Base-by-base conservation (phyloP, 2,113 vertebrate genomes). In the Notothenia rossii region DNA sequence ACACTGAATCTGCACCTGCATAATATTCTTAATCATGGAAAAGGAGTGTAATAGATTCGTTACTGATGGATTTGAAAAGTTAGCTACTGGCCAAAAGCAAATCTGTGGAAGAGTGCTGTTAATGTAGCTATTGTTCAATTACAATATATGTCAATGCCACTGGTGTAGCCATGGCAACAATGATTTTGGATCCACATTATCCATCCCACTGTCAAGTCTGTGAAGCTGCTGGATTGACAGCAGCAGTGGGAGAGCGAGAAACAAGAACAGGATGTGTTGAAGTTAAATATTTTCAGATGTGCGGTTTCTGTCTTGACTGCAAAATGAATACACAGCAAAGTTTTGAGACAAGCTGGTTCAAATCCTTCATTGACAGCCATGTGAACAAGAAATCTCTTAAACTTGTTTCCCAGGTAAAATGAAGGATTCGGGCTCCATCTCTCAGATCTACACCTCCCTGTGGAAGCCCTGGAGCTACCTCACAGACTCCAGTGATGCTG, bases 401-500 rank as follows among this genome's bases (percentile, higher is more conserved):
- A 49, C 51, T 70, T 79, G 69, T 88, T 84, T 82, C 65, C 12
- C 45, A 94, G 92, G 89, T 54, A 92, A 90, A 75, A 87, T 86
- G 72, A 82, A 87, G 85, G 58, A 83, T 25, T 78, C 84, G 1
- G 81, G 46, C 56, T 81, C 89, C 55, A 80, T 93, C 56, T 83
- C 87, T 71, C 88, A 89, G 88, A 94, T 95, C 83, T 90, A 92
- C 85, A 87, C 79, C 45, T 94, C 94, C 67, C 84, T 93, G 75
- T 93, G 94, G 94, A 94, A 91, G 77, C 94, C 94, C 78, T 91
- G 94, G 94, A 93, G 89, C 88, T 94, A 94, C 88, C 92, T 95
- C 49, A 81, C 91, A 25, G 89, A 82, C 70, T 61, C 72, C 12
- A 80, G 72, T 25, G 81, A 89, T 51, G 79, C 80, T 13, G 84